Percentiles rank a stretch among this genome's conserved stretches.
Conservation (phyloP, 2,113 vertebrate species). For the Xenopus laevis region DNA sequence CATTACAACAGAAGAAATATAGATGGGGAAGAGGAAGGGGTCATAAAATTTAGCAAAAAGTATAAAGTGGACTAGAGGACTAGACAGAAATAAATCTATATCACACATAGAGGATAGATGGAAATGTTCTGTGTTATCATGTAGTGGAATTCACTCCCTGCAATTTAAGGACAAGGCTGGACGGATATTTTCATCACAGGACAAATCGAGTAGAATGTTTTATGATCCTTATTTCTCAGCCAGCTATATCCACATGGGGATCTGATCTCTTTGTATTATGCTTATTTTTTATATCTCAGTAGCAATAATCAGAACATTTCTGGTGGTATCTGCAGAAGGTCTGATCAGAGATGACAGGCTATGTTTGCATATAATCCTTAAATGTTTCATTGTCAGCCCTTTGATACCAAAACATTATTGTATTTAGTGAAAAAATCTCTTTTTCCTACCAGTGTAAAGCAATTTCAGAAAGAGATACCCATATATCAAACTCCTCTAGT, state of each 20-base stretch:
- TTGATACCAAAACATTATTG: conserved; percentile 66
- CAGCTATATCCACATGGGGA: conserved; percentile 12
- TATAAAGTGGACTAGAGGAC: not conserved
- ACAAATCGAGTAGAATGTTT: conserved; percentile 36
- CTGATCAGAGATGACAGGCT: conserved; percentile 44
- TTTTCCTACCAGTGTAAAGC: conserved; percentile 68
- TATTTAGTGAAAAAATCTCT: conserved; percentile 70
- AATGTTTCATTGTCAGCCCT: conserved; percentile 61
- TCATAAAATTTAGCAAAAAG: not conserved
- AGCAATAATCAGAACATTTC: conserved; percentile 45
- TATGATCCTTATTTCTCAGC: conserved; percentile 26
- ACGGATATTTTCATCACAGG: conserved; percentile 31
- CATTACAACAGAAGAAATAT: too few species aligned
- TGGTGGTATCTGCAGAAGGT: conserved; percentile 21
- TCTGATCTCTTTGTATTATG: conserved; percentile 28
- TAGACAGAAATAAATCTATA: conserved; percentile 21
- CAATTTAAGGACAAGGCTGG: conserved; percentile 27
- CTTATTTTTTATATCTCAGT: conserved; percentile 44
- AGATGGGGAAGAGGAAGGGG: too few species aligned
- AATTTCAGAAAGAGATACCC: conserved; percentile 69
- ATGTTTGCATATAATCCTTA: conserved; percentile 53
- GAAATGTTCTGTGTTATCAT: conserved; percentile 24
- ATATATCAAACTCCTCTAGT: conserved; percentile 66
- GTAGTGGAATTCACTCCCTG: not conserved
- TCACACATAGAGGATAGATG: not conserved